Percentiles rank a stretch among this genome's conserved stretches.
Evolutionary conservation across 2,888 invertebrate species (phyloP).

Genomic region (Apamea crenata): DNA sequence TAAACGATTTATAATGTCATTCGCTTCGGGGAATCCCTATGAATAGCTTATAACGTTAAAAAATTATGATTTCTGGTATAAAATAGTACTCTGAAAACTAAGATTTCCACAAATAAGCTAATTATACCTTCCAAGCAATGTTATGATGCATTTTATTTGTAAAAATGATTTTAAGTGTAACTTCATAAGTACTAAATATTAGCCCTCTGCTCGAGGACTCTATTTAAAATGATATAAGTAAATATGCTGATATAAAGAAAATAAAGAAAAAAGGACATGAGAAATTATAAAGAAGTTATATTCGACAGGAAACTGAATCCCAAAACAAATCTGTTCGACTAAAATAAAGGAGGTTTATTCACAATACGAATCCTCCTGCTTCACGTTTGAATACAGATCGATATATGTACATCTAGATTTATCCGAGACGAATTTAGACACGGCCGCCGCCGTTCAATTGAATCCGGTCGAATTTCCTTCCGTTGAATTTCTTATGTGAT

Average conservation of each 20-base stretch:
- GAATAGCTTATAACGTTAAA: background rate
- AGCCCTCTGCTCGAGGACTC: no score
- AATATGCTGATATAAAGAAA: background rate
- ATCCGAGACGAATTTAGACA: constrained; percentile 33
- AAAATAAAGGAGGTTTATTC: background rate
- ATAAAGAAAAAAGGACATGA: background rate
- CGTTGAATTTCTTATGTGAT: constrained; percentile 2
- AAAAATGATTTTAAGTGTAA: background rate
- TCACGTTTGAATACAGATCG: constrained; percentile 18
- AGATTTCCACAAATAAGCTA: background rate
- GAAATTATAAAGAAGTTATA: background rate
- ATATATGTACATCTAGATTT: constrained; percentile 39
- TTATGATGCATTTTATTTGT: background rate
- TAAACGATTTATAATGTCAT: constrained; percentile 31
- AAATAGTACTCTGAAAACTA: background rate
- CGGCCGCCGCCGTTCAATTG: background rate
- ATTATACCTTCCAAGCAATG: no score
- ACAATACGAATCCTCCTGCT: background rate
- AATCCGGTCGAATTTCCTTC: constrained; percentile 14
- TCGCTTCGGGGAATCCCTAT: constrained; percentile 33
- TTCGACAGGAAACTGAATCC: background rate
- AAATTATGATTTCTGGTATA: constrained; percentile 7
- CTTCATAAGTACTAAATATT: no score
- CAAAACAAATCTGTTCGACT: background rate
- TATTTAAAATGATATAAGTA: background rate